Percentiles rank a stretch among this genome's conserved stretches.
phyloP scores from a whole-genome alignment of 2,113 vertebrate species.

The Glaucomys volans region DNA sequence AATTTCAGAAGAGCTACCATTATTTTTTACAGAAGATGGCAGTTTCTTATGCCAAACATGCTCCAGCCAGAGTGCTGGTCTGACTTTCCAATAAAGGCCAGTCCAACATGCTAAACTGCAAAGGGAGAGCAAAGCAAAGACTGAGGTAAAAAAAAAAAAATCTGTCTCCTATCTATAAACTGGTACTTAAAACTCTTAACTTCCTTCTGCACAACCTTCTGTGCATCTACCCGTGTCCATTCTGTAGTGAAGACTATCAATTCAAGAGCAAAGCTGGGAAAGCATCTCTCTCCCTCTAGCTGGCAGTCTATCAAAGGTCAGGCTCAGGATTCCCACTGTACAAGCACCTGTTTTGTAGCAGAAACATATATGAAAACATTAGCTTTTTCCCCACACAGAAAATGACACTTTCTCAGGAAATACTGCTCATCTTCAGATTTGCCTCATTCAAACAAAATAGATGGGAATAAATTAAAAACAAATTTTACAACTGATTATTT shows the following conservation, averaged over 20 bases:
- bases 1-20: background rate
- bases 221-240: background rate
- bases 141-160: background rate
- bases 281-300: background rate
- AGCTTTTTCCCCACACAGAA: background rate
- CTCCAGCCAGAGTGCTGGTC: background rate
- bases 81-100: conserved; percentile 38
- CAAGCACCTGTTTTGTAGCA: conserved; percentile 10
- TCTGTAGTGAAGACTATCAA: background rate
- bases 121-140: conserved; percentile 14
- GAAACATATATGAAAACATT: background rate
- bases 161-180: background rate
- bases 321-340: background rate
- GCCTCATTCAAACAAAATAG: conserved; percentile 55
- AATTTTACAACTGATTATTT: conserved; percentile 45
- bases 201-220: conserved; percentile 6
- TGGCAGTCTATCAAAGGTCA: conserved; percentile 44
- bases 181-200: conserved; percentile 41
- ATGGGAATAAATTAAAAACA: conserved; percentile 52
- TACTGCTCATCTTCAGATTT: background rate
- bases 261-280: background rate
- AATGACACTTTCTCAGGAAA: conserved; percentile 20
- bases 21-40: conserved; percentile 23
- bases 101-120: background rate
- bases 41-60: background rate